phyloP scores from a whole-genome alignment of 2,797 vertebrate species.

The Acropternis orthonyx region DNA sequence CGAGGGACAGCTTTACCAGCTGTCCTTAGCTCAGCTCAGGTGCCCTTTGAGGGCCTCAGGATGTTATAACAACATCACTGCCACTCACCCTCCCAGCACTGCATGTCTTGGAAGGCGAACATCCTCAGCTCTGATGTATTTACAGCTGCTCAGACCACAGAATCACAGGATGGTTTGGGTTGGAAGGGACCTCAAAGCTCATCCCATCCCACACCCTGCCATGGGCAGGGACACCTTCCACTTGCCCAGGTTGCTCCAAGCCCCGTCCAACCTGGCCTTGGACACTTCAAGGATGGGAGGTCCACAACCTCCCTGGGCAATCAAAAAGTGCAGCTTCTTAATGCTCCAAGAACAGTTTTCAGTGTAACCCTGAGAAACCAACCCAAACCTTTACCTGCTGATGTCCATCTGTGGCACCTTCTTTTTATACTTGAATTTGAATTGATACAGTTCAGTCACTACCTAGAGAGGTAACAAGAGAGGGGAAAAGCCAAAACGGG shows the following conservation, averaged over 20 bases:
- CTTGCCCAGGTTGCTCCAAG: neutral
- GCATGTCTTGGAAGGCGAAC: neutral
- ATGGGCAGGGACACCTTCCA: neutral
- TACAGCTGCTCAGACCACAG: neutral
- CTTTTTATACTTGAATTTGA: constrained; percentile 79
- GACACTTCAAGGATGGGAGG: neutral
- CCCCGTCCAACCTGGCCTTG: neutral
- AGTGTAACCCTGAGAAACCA: neutral
- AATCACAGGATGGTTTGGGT: neutral
- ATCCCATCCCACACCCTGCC: neutral
- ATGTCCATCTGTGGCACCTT: constrained; percentile 76
- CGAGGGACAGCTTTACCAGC: neutral
- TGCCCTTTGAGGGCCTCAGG: neutral
- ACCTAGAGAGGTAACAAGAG: constrained; percentile 57
- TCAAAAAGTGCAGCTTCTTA: neutral
- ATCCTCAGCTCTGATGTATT: neutral
- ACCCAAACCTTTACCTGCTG: constrained; percentile 70
- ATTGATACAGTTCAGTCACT: constrained; percentile 79
- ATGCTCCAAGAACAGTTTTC: neutral
- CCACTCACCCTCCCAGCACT: neutral
- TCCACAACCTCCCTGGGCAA: neutral
- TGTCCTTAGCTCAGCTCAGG: neutral
- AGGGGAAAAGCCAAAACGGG: neutral
- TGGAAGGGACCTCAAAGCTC: neutral
- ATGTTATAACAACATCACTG: neutral